Percentiles rank a stretch among this genome's conserved stretches.
Conservation (phyloP, 2,888 invertebrate species). For the Aquatica leii region DNA sequence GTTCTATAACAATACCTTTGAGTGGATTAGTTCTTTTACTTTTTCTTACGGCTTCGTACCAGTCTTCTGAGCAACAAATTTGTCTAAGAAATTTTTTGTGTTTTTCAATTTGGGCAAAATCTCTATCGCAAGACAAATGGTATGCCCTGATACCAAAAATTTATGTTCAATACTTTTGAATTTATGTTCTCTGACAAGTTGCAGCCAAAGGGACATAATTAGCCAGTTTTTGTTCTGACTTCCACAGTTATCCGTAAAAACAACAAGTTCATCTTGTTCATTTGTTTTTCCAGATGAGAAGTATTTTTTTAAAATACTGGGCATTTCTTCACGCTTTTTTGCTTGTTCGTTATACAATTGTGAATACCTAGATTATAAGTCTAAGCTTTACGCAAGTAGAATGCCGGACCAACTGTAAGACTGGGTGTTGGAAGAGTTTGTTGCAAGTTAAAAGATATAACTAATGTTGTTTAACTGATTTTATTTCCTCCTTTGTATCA, state of each 20-base stretch:
- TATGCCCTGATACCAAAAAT: slow-evolving; percentile 37
- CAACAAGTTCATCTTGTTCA: slow-evolving; percentile 25
- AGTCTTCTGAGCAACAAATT: too few species aligned
- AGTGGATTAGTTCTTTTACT: too few species aligned
- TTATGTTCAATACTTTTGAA: slow-evolving; percentile 13
- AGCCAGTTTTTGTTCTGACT: slow-evolving; percentile 38
- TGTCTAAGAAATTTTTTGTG: too few species aligned
- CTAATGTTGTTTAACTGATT: neutral
- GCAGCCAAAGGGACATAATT: slow-evolving; percentile 32
- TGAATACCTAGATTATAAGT: slow-evolving; percentile 42
- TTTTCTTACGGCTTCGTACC: too few species aligned
- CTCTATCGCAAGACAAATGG: slow-evolving; percentile 30
- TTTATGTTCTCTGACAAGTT: slow-evolving; percentile 19
- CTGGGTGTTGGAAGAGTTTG: slow-evolving; percentile 26
- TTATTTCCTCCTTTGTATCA: neutral
- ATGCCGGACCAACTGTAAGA: slow-evolving; percentile 37
- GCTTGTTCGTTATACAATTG: slow-evolving; percentile 33
- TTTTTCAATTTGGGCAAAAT: slow-evolving; percentile 11
- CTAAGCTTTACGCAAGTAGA: slow-evolving; percentile 40
- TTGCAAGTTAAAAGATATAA: neutral
- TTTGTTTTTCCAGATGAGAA: slow-evolving; percentile 1
- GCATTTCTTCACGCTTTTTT: slow-evolving; percentile 38
- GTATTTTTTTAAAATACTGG: slow-evolving; percentile 31
- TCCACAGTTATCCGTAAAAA: slow-evolving; percentile 32
- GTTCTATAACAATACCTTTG: too few species aligned